Conservation (phyloP, 2,113 vertebrate genomes). For the Eulemur rufifrons region DNA sequence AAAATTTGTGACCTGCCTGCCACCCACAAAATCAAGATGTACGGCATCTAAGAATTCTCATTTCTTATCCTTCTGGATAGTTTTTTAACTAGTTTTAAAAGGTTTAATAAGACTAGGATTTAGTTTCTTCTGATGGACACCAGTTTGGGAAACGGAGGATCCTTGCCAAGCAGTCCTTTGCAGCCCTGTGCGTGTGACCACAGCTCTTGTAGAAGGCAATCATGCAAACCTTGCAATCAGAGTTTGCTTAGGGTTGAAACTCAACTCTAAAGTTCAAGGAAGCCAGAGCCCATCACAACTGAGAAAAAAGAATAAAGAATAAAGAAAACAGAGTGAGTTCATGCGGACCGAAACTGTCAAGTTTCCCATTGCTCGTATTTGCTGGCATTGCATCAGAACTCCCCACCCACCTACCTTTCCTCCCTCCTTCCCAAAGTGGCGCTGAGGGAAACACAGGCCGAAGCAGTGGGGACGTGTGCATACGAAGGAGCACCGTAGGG, state of each 20-base stretch:
- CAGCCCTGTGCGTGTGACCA: too few relatives aligned
- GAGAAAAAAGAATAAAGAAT: neutral
- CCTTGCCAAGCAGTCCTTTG: neutral
- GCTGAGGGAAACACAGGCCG: neutral
- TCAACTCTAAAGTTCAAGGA: slow-evolving; percentile 8
- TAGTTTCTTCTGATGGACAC: neutral
- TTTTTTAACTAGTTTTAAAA: neutral
- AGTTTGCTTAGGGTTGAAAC: slow-evolving; percentile 44
- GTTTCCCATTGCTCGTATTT: slow-evolving; percentile 10
- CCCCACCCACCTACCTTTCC: neutral
- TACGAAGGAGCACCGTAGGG: accelerated
- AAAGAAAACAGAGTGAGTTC: neutral
- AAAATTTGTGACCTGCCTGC: neutral
- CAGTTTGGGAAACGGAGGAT: neutral
- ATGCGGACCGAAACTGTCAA: neutral
- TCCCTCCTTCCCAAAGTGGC: neutral
- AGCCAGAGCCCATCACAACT: neutral
- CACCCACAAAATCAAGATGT: neutral
- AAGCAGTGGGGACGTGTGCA: neutral
- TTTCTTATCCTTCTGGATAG: neutral
- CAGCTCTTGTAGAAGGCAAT: neutral
- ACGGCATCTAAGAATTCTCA: neutral
- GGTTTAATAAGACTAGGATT: neutral
- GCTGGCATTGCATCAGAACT: neutral
- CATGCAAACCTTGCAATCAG: neutral